These are phyloP conservation scores for Heliconius eleuchia DNA, from an alignment of 1,140 invertebrate species.

Conservation along the genomic window DNA sequence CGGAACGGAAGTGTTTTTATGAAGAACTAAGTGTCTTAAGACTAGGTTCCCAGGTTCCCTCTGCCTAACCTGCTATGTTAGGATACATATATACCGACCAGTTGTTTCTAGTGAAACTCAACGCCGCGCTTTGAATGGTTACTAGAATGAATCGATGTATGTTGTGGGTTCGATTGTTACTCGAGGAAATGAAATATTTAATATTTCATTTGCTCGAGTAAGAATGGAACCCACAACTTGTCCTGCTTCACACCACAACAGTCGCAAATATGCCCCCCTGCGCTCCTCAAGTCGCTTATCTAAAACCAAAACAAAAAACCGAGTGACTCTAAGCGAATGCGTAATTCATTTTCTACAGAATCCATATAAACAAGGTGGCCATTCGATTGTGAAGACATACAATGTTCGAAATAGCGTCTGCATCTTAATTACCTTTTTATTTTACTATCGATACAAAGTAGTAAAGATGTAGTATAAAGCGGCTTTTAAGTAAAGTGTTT, in stretches of 20 bases:
- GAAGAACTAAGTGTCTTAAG: too few relatives aligned
- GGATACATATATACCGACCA: too few relatives aligned
- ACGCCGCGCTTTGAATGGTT: too few relatives aligned
- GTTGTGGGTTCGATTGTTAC: too few relatives aligned
- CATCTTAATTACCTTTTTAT: conserved; percentile 14
- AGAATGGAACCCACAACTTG: background rate
- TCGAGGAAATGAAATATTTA: background rate
- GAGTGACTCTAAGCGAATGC: background rate
- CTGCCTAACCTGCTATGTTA: too few relatives aligned
- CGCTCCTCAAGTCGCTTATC: background rate
- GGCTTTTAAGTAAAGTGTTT: background rate
- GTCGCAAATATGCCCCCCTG: too few relatives aligned
- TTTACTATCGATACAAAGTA: conserved; percentile 4
- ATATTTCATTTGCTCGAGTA: background rate
- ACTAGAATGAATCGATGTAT: too few relatives aligned
- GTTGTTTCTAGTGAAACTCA: too few relatives aligned
- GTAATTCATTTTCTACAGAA: conserved; percentile 9
- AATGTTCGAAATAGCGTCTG: conserved; percentile 7
- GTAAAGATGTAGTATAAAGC: background rate
- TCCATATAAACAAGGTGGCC: conserved; percentile 2
- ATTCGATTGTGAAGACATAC: conserved; percentile 7
- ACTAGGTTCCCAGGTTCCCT: too few relatives aligned
- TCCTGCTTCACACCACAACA: too few relatives aligned
- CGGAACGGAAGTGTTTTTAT: background rate
- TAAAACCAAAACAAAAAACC: background rate